Evolutionary conservation across 2,113 vertebrate genomes (phyloP).

Genomic region (Oxyruncus cristatus): DNA sequence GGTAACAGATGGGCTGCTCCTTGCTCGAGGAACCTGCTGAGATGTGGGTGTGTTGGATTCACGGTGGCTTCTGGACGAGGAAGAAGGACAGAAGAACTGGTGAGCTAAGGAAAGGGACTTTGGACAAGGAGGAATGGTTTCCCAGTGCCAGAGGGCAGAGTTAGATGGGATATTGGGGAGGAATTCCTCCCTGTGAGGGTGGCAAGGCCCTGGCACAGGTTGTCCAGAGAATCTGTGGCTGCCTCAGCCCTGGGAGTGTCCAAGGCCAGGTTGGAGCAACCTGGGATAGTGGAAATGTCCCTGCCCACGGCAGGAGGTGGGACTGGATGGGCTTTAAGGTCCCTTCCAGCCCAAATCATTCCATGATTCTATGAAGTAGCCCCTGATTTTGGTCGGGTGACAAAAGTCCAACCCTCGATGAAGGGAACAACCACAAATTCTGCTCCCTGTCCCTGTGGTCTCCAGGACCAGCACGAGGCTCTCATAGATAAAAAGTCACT

Average conservation of each 20-base stretch:
- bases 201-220: fast-evolving
- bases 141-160: neutral
- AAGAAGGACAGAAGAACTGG: neutral
- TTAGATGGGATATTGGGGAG: neutral
- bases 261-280: neutral
- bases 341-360: neutral
- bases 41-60: neutral
- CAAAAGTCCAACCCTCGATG: neutral
- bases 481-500: fast-evolving
- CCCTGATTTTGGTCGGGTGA: neutral
- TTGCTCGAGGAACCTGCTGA: neutral
- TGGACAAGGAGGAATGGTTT: neutral
- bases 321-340: neutral
- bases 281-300: fast-evolving
- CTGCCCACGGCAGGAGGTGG: neutral
- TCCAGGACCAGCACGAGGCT: fast-evolving
- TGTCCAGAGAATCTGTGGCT: neutral
- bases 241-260: neutral
- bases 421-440: neutral
- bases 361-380: neutral
- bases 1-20: neutral
- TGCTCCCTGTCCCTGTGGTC: neutral
- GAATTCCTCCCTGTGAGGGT: neutral
- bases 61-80: neutral
- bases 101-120: neutral